Evolutionary conservation across 30 jellyfish, hydroid and myxozoan species (phyloP).

Genomic region (Mastigias papua): DNA sequence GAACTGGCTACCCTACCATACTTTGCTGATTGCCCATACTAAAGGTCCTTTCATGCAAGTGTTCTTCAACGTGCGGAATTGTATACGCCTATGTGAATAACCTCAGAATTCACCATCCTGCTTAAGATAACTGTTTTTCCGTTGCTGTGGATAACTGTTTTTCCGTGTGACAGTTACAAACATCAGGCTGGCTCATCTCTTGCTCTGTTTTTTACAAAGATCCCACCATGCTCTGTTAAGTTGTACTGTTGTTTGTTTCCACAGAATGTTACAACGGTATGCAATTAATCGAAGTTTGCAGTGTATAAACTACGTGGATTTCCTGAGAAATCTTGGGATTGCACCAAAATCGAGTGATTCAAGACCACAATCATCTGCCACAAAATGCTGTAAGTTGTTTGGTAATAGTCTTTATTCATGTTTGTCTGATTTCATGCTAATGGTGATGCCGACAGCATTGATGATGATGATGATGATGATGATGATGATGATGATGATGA

Average conservation of each 20-base stretch:
- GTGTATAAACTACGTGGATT: slow-evolving; percentile 54
- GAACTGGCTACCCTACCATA: too few species aligned
- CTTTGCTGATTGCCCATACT: too few species aligned
- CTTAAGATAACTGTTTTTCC: too few species aligned
- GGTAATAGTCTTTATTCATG: too few species aligned
- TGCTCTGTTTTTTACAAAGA: background rate
- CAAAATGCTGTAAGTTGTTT: slow-evolving; percentile 42
- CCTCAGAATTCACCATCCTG: too few species aligned
- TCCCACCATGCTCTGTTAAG: background rate
- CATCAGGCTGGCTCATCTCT: background rate
- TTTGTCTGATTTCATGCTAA: background rate
- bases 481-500: background rate
- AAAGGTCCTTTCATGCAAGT: too few species aligned
- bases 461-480: background rate
- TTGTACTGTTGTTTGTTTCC: background rate
- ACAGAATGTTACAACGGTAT: slow-evolving; percentile 44
- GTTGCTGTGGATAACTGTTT: too few species aligned
- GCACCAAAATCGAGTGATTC: slow-evolving; percentile 34
- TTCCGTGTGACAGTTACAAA: background rate
- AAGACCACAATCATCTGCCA: slow-evolving; percentile 4
- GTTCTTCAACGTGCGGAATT: too few species aligned
- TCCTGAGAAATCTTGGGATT: slow-evolving; percentile 62
- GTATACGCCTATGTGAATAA: too few species aligned
- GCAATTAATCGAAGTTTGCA: slow-evolving; percentile 22
- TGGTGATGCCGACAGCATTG: background rate